These are phyloP conservation scores for Bombycilla garrulus DNA, from an alignment of 2,113 vertebrate genomes.

Conservation along the genomic window DNA sequence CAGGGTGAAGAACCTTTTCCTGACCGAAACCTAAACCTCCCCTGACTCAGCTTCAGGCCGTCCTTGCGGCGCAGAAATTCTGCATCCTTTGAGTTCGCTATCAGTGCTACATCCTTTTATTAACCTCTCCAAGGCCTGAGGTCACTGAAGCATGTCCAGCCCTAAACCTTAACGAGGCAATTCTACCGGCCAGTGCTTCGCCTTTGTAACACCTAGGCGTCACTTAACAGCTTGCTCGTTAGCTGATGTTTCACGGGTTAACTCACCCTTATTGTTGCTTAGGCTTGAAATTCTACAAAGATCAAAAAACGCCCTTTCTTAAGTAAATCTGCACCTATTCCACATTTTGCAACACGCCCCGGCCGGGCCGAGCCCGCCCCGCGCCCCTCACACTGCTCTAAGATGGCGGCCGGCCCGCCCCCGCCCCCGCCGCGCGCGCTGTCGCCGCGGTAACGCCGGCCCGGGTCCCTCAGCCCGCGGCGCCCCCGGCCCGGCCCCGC, in stretches of 20 bases:
- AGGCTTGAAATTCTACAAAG: neutral
- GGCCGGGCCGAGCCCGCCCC: neutral
- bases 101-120: neutral
- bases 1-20: neutral
- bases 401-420: neutral
- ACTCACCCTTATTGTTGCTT: neutral
- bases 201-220: neutral
- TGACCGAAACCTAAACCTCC: neutral
- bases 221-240: neutral
- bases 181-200: neutral
- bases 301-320: neutral
- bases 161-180: neutral
- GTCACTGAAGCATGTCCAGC: neutral
- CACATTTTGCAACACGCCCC: neutral
- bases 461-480: neutral
- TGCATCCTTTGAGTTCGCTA: neutral
- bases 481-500: neutral
- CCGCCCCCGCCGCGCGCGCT: neutral
- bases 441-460: conserved; percentile 39
- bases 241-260: neutral
- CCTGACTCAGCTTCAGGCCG: neutral
- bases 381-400: neutral
- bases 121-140: neutral
- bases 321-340: neutral
- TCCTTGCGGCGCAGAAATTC: neutral